phyloP scores from a whole-genome alignment of 92 coral and sea anemone genomes.

The Heliopora coerulea region DNA sequence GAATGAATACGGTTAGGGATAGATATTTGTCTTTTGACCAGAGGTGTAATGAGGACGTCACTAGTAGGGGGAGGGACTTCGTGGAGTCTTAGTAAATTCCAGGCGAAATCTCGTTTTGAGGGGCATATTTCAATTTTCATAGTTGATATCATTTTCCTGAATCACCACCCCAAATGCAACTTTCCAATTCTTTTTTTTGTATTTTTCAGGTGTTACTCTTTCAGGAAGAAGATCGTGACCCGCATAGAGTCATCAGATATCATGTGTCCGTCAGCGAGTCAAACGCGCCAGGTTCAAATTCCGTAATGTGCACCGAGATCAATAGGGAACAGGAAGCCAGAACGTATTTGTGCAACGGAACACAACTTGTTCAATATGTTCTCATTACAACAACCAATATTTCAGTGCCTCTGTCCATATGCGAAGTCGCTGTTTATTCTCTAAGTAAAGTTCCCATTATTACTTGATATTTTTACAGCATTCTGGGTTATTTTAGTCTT shows the following conservation, averaged over 20 bases:
- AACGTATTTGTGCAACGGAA: neutral
- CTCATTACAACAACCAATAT: neutral
- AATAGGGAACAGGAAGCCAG: neutral
- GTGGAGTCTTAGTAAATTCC: no score
- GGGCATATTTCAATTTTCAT: no score
- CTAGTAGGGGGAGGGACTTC: no score
- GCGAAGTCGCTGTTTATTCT: constrained; percentile 26
- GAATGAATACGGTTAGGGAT: no score
- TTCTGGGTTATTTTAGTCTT: no score
- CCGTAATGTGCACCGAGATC: neutral
- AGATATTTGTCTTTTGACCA: no score
- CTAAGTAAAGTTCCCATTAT: neutral
- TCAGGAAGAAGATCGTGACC: constrained; percentile 24
- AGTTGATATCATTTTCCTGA: no score
- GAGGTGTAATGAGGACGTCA: no score
- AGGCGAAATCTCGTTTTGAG: no score
- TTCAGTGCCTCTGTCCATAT: neutral
- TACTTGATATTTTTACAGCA: no score
- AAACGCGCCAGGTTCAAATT: neutral
- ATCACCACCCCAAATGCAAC: no score
- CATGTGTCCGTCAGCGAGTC: neutral
- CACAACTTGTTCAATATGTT: neutral
- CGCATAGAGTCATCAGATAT: neutral
- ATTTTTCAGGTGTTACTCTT: neutral
- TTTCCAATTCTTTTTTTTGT: neutral